Evolutionary conservation across 2,113 vertebrate species (phyloP).

Genomic region (Salvator merianae): DNA sequence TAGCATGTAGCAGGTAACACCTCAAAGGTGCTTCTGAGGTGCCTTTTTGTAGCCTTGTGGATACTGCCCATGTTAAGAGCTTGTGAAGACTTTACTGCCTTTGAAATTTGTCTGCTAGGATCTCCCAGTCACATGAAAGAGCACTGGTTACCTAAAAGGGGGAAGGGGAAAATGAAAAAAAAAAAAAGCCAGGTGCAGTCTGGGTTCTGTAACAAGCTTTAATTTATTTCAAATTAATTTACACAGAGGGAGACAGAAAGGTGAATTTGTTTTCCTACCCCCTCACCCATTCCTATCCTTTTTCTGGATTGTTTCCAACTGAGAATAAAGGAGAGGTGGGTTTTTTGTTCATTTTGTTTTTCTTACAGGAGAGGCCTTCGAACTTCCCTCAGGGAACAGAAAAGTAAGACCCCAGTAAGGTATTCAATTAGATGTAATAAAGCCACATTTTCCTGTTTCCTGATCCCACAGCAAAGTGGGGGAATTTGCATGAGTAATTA

Average conservation of each 20-base stretch:
- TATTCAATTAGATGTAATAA: constrained; percentile 10
- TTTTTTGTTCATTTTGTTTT: background rate
- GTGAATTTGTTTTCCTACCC: background rate
- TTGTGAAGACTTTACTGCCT: background rate
- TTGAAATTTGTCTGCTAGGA: background rate
- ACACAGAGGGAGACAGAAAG: background rate
- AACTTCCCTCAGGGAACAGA: background rate
- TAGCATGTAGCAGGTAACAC: too few relatives aligned
- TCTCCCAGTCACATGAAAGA: background rate
- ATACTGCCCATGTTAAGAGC: background rate
- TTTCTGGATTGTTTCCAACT: background rate
- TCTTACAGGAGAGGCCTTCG: background rate
- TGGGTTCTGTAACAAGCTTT: background rate
- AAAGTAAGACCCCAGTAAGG: background rate
- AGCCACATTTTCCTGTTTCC: background rate
- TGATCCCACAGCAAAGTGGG: background rate
- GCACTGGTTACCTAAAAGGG: background rate
- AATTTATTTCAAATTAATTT: constrained; percentile 22
- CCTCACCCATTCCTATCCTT: background rate
- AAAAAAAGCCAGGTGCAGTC: constrained; percentile 46
- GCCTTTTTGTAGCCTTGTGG: too few relatives aligned
- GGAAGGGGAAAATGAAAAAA: background rate
- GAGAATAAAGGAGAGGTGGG: background rate
- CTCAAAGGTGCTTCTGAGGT: too few relatives aligned
- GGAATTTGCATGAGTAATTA: background rate